Conservation (phyloP, 2,797 vertebrate genomes). For the Sciurus vulgaris region DNA sequence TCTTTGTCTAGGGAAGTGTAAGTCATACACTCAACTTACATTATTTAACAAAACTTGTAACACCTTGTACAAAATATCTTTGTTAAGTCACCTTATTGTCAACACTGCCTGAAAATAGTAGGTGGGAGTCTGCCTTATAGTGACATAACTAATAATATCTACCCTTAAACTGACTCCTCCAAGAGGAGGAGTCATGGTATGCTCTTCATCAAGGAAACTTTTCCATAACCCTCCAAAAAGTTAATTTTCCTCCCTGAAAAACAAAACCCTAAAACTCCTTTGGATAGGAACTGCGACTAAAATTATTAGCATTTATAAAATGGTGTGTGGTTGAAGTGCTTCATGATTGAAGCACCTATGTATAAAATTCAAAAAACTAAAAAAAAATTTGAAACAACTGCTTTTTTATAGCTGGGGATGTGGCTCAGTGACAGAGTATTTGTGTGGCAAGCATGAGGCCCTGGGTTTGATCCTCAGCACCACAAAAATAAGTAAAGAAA, state of each 20-base stretch:
- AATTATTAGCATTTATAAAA: slow-evolving; percentile 46
- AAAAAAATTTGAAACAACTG: not conserved
- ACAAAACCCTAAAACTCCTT: not conserved
- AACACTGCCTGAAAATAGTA: not conserved
- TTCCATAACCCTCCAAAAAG: not conserved
- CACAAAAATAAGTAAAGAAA: too few species aligned
- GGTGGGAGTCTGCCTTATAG: not conserved
- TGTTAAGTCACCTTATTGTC: not conserved
- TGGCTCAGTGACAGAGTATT: too few species aligned
- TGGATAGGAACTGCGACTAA: slow-evolving; percentile 23
- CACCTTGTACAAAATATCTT: not conserved
- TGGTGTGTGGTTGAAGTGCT: too few species aligned
- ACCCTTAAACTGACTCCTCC: not conserved
- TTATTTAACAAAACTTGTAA: not conserved
- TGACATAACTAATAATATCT: not conserved
- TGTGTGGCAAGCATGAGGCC: too few species aligned
- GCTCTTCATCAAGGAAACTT: not conserved
- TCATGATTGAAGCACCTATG: not conserved
- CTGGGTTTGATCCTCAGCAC: too few species aligned
- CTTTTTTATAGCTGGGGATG: too few species aligned
- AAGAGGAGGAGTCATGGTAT: not conserved
- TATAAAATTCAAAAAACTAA: not conserved
- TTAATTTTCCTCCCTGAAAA: not conserved
- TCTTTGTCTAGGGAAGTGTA: not conserved
- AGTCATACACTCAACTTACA: not conserved